phyloP scores from a whole-genome alignment of 2,888 invertebrate species.

The Biston betularia region DNA sequence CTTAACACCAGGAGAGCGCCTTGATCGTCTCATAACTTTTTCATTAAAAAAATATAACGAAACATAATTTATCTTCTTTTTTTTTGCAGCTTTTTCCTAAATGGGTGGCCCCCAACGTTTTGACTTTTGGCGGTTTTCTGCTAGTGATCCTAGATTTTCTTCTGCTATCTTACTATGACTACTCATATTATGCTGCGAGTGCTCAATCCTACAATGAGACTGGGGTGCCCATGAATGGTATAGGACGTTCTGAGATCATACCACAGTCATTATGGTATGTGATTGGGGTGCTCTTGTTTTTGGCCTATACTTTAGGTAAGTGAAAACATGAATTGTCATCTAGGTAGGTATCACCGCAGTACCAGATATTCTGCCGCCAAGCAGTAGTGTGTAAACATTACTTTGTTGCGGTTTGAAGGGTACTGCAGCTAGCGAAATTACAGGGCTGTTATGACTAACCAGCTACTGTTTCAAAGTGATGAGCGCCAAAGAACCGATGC shows the following conservation, averaged over 20 bases:
- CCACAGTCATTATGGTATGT: constrained; percentile 95
- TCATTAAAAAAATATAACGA: no score
- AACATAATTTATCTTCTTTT: constrained; percentile 25
- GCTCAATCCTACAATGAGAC: constrained; percentile 72
- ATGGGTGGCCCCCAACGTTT: constrained; percentile 98
- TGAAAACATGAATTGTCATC: no score
- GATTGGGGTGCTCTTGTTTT: constrained; percentile 95
- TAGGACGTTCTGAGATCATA: constrained; percentile 81
- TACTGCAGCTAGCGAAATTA: no score
- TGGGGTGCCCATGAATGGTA: constrained; percentile 42
- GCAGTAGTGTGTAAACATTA: no score
- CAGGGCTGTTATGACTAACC: no score
- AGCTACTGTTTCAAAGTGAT: no score
- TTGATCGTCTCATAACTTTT: no score
- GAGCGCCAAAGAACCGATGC: no score
- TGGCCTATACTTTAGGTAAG: constrained; percentile 97
- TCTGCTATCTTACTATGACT: constrained; percentile 95
- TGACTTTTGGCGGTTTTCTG: constrained; percentile 97
- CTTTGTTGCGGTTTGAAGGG: no score
- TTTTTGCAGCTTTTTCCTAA: constrained; percentile 95
- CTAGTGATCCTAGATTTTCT: constrained; percentile 95
- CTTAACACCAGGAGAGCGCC: no score
- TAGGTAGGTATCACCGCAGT: no score
- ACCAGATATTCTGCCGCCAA: no score
- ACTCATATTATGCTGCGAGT: constrained; percentile 92